phyloP scores from a whole-genome alignment of 2,797 vertebrate genomes.

The Valencia hispanica region DNA sequence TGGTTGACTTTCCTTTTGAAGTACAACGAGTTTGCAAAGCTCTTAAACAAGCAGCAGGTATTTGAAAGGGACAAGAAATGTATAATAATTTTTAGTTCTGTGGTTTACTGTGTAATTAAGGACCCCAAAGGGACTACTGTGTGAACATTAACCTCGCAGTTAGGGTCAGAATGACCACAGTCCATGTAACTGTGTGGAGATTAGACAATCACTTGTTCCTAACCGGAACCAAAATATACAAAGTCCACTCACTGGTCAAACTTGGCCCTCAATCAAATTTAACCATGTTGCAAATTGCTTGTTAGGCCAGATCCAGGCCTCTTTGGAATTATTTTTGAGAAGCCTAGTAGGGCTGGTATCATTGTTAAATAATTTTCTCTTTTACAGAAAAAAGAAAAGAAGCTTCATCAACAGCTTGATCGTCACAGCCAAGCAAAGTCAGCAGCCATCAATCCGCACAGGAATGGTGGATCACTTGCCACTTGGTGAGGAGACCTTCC shows the following conservation, averaged over 20 bases:
- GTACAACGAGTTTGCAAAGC: slow-evolving; percentile 42
- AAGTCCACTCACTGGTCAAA: background rate
- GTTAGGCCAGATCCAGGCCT: background rate
- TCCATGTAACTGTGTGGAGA: slow-evolving; percentile 1
- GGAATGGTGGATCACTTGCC: slow-evolving; percentile 97
- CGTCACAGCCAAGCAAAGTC: slow-evolving; percentile 50
- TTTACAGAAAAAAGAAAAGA: slow-evolving; percentile 50
- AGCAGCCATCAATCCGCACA: slow-evolving; percentile 59
- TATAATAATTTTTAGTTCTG: background rate
- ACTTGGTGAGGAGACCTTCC: slow-evolving; percentile 91
- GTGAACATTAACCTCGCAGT: slow-evolving; percentile 40
- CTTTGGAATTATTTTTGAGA: background rate
- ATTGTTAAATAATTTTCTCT: slow-evolving; percentile 25
- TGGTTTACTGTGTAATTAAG: slow-evolving; percentile 28
- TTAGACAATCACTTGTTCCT: background rate
- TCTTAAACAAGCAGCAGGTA: slow-evolving; percentile 43
- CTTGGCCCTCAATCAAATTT: background rate
- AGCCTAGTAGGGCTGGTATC: background rate
- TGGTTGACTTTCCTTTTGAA: slow-evolving; percentile 65
- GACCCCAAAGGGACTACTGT: background rate
- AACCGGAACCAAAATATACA: background rate
- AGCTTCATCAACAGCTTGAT: slow-evolving; percentile 36
- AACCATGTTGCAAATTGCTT: too few relatives aligned
- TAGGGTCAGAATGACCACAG: slow-evolving; percentile 2
- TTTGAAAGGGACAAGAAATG: slow-evolving; percentile 10